These are phyloP conservation scores for Aulostomus chinensis DNA, from an alignment of 2,797 vertebrate genomes.

Conservation along the genomic window DNA sequence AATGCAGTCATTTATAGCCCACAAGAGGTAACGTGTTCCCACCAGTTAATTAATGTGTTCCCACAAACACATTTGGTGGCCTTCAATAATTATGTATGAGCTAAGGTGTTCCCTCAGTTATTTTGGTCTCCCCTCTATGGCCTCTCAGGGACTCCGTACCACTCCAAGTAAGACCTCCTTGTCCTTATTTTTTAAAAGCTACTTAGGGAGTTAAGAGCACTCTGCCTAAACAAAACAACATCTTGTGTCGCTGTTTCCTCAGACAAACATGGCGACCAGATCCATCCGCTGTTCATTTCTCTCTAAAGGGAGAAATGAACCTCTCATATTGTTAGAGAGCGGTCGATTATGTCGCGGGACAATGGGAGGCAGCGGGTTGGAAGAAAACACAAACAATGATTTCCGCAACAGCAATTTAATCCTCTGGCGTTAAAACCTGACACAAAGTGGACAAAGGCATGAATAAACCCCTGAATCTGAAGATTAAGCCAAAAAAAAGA, in stretches of 20 bases:
- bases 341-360: slow-evolving; percentile 61
- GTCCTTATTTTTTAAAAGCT: slow-evolving; percentile 36
- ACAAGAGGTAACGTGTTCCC: too few relatives aligned
- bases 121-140: too few relatives aligned
- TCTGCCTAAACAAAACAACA: slow-evolving; percentile 53
- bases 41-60: too few relatives aligned
- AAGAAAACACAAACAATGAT: slow-evolving; percentile 73
- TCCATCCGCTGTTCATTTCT: slow-evolving; percentile 54
- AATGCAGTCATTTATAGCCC: too few relatives aligned
- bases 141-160: background rate
- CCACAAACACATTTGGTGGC: too few relatives aligned
- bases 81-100: too few relatives aligned
- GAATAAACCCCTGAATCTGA: slow-evolving; percentile 65
- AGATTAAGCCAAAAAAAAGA: slow-evolving; percentile 65
- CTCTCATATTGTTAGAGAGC: slow-evolving; percentile 53
- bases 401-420: slow-evolving; percentile 77
- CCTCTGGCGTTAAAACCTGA: slow-evolving; percentile 68
- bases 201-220: slow-evolving; percentile 62
- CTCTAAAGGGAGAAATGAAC: slow-evolving; percentile 55
- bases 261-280: slow-evolving; percentile 53
- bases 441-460: slow-evolving; percentile 72
- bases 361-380: slow-evolving; percentile 54
- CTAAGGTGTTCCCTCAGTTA: too few relatives aligned
- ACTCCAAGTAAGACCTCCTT: slow-evolving; percentile 43
- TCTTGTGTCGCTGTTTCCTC: slow-evolving; percentile 31